A percentile compares a stretch with the other conserved stretches of the same genome.
Evolutionary conservation across 2,797 vertebrate genomes (phyloP).

Genomic region (Falco berigora): DNA sequence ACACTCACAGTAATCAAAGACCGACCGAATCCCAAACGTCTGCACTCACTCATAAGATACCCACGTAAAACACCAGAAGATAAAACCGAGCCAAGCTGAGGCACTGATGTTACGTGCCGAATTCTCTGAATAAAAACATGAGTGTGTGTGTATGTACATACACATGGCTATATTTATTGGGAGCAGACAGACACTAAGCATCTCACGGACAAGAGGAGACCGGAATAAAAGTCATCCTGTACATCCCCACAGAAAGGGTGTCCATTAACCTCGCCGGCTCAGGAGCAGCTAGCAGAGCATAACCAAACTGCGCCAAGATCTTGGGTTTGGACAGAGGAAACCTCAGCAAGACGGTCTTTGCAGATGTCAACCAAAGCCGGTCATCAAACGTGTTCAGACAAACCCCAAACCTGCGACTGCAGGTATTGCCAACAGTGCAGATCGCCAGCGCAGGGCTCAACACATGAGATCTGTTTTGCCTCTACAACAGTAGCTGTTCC

Average conservation of each 20-base stretch:
- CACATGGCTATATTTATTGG: slow-evolving; percentile 19
- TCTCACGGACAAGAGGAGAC: neutral
- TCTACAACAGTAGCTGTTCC: neutral
- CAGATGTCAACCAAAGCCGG: neutral
- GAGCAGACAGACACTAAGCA: neutral
- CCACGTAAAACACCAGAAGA: neutral
- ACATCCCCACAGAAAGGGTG: neutral
- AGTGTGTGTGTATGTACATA: neutral
- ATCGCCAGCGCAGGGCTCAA: neutral
- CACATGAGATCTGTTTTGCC: neutral
- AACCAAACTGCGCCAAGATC: neutral
- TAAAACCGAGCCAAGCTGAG: neutral
- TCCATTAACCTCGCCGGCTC: neutral
- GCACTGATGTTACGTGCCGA: neutral
- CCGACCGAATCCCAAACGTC: neutral
- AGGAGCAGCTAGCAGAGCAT: neutral
- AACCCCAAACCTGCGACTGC: rapidly evolving
- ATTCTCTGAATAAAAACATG: neutral
- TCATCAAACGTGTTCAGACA: neutral
- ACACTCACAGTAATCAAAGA: neutral
- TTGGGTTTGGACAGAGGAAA: neutral
- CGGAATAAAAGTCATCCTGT: neutral
- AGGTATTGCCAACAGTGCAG: rapidly evolving
- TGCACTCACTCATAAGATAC: neutral
- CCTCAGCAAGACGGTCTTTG: neutral